Evolutionary conservation across 2,888 invertebrate genomes (phyloP), one percentile per base, ranked within the genome.

Genomic region (Aphodius granarius): DNA sequence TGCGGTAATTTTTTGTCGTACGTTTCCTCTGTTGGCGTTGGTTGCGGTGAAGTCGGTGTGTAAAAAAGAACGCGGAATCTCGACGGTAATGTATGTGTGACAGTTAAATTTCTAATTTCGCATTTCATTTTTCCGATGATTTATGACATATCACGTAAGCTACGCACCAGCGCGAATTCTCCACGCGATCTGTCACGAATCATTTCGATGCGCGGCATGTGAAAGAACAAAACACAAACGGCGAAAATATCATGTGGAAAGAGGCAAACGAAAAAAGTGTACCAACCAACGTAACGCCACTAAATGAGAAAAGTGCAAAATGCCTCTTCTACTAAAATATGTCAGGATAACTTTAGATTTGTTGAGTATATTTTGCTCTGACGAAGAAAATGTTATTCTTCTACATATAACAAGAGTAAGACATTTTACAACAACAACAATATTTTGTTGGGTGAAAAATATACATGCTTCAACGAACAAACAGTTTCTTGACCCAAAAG

Each of bases 71-170:
- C 43, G 43, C 13, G 1, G 43, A 43, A 3, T 43, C 43, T 43
- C 9, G 43, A 43, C 2, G 43, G 43, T 43, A 43, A 43, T 43
- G 43, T 43, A 43, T 43, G 43, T 43, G 43, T 43, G 43, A 43
- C 43, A 43, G 43, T 43, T 43, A 21, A 66, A 66, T 13, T 16
- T 17, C 15, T n/a, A 66, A 66, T 66, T 21, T 17, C 66, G 66
- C 66, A 66, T 66, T 66, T 66, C 66, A 66, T 66, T 18, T 21
- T n/a, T 21, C 66, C n/a, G 66, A 21, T 21, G 66, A 21, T 21
- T 19, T 19, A 66, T 21, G 66, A 21, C 21, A 15, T n/a, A 66
- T 66, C 66, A 19, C 66, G 20, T 21, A 21, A 66, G 20, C 21
- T 66, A 66, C 66, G 21, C 20, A 19, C 66, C 21, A 18, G 17